Base-by-base conservation (phyloP, 2,888 invertebrate genomes). In the Tetranychus piercei region DNA sequence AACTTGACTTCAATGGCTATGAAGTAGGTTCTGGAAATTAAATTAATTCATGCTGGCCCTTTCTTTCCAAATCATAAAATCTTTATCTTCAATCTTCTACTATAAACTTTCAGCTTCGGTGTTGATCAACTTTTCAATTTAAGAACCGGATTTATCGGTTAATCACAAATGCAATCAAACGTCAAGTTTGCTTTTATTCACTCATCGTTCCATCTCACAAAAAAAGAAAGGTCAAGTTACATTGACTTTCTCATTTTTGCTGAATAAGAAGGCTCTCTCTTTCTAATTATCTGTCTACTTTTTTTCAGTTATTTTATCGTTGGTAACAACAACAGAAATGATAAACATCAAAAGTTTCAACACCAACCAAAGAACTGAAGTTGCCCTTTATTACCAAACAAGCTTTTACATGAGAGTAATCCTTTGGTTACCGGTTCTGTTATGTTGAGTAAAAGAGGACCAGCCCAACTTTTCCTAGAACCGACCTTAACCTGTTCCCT, bases 61-160 rank as follows among this genome's bases (percentile, higher is more conserved):
- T 45, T 45, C 6, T 45, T 55, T 55, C 55, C 15, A 15, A 55
- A 55, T 55, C 9, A 55, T 55, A 3, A 55, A 55, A 55, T 34
- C 34, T 34, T 34, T 34, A 5, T 55, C 15, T 55, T 55, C 55
- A 55, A 15, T 6, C 55, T 55, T 15, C 7, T 55, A 34, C 34
- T 34, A 5, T 34, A 34, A 23, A 34, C 34, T 34, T 34, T 34
- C 34, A 34, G 34, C 34, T 34, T 5, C 34, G 34, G 5, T 3
- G 55, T 55, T 55, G 55, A 55, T 55, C 15, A 55, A 55, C 55
- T 55, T 55, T 55, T 55, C 15, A 55, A 55, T 15, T 55, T 55
- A 55, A 55, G 55, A 55, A 55, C 55, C 55, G 55, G 55, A 55
- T 55, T 55, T 55, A 55, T 55, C 55, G 55, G 55, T 55, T 55